Conservation (phyloP, 2,797 vertebrate genomes). For the Chelonia mydas region DNA sequence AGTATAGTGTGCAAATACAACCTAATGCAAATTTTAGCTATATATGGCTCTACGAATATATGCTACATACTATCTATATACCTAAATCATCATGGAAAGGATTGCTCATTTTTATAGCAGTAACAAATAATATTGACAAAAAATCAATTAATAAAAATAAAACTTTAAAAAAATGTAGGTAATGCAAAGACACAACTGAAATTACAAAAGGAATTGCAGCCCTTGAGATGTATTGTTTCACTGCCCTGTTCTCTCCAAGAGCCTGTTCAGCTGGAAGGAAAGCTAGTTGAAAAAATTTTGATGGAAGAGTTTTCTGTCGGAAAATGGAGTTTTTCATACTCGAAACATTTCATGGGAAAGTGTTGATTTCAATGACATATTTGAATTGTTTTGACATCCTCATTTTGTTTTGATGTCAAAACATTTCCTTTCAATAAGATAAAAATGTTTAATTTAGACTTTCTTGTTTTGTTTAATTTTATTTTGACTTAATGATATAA, state of each 20-base stretch:
- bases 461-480: not conserved
- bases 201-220: not conserved
- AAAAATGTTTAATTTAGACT: not conserved
- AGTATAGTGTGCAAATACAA: not conserved
- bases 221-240: not conserved
- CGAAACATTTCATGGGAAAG: not conserved
- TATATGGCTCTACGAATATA: not conserved
- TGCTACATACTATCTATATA: not conserved
- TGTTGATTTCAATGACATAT: not conserved
- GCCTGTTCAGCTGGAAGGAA: not conserved
- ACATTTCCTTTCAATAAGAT: not conserved
- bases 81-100: conserved; percentile 18
- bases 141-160: conserved; percentile 29
- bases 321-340: not conserved
- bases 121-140: conserved; percentile 36
- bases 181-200: conserved; percentile 25
- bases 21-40: conserved; percentile 12
- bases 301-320: not conserved
- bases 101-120: conserved; percentile 25
- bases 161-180: conserved; percentile 12
- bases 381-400: not conserved
- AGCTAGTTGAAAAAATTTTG: not conserved
- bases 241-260: not conserved
- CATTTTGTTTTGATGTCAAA: not conserved
- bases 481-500: not conserved